These are phyloP conservation scores for Phataginus tricuspis DNA, from an alignment of 2,797 vertebrate species.

Conservation along the genomic window DNA sequence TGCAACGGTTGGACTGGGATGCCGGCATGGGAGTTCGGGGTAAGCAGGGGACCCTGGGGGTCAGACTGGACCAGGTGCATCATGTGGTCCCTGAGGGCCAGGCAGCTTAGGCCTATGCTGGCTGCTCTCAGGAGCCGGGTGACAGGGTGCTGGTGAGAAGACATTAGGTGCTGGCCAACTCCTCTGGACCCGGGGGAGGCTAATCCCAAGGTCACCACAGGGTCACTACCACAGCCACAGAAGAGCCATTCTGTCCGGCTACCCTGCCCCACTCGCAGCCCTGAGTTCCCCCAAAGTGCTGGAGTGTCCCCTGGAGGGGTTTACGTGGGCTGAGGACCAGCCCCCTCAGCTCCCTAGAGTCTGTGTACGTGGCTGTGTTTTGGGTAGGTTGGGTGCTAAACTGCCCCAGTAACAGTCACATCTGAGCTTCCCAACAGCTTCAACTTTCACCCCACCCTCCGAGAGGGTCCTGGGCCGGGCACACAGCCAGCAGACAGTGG, in stretches of 20 bases:
- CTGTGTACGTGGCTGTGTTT: rapidly evolving
- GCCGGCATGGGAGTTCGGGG: not conserved
- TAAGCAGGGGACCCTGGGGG: not conserved
- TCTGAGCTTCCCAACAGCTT: not conserved
- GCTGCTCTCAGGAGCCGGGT: not conserved
- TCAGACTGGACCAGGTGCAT: not conserved
- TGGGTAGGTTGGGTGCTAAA: not conserved
- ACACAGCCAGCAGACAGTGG: not conserved
- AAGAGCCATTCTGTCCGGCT: not conserved
- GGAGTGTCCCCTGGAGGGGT: not conserved
- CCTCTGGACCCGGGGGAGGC: not conserved
- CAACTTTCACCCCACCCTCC: too few species aligned
- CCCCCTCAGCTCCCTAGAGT: not conserved
- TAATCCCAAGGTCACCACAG: not conserved
- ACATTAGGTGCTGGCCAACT: not conserved
- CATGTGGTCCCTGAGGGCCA: not conserved
- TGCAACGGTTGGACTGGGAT: too few species aligned
- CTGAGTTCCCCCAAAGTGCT: not conserved
- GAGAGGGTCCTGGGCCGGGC: not conserved
- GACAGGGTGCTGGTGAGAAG: not conserved
- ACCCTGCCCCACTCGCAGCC: rapidly evolving
- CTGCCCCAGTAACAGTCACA: not conserved
- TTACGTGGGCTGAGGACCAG: rapidly evolving
- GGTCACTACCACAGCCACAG: not conserved
- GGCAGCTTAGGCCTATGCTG: not conserved